A percentile compares a stretch with the other conserved stretches of the same genome.
These are phyloP conservation scores for Tinea trinotella DNA, from an alignment of 2,888 invertebrate genomes.

Conservation along the genomic window DNA sequence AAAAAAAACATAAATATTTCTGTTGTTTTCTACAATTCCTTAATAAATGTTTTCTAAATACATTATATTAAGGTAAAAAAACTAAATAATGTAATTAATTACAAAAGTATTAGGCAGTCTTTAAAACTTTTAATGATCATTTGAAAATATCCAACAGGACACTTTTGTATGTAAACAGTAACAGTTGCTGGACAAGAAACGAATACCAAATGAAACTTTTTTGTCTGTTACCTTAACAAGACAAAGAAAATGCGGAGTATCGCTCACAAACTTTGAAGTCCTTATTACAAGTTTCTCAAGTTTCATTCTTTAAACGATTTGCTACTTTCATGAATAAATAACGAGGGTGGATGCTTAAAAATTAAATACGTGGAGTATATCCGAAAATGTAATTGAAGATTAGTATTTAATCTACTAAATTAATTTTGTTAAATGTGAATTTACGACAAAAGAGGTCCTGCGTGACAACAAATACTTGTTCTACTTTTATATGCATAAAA, in stretches of 20 bases:
- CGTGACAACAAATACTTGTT: neutral
- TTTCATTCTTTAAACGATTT: conserved; percentile 1
- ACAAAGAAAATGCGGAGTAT: neutral
- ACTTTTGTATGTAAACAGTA: neutral
- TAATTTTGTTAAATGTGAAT: neutral
- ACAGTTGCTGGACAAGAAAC: neutral
- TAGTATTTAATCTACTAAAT: neutral
- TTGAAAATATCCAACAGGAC: neutral
- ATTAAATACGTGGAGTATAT: neutral
- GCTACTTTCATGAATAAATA: conserved; percentile 3
- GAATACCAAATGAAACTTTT: neutral
- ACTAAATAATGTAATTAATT: neutral
- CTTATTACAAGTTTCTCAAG: neutral
- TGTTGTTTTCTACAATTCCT: too few relatives aligned
- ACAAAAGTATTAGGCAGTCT: neutral
- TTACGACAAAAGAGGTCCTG: neutral
- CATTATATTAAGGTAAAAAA: neutral
- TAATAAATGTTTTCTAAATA: too few relatives aligned
- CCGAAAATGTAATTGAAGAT: too few relatives aligned
- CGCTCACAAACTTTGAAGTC: conserved; percentile 4
- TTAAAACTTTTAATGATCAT: neutral
- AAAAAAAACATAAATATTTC: too few relatives aligned
- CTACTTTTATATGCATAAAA: neutral
- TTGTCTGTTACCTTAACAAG: neutral
- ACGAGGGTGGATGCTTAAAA: neutral